phyloP scores from a whole-genome alignment of 2,113 vertebrate species.

The Alces alces region DNA sequence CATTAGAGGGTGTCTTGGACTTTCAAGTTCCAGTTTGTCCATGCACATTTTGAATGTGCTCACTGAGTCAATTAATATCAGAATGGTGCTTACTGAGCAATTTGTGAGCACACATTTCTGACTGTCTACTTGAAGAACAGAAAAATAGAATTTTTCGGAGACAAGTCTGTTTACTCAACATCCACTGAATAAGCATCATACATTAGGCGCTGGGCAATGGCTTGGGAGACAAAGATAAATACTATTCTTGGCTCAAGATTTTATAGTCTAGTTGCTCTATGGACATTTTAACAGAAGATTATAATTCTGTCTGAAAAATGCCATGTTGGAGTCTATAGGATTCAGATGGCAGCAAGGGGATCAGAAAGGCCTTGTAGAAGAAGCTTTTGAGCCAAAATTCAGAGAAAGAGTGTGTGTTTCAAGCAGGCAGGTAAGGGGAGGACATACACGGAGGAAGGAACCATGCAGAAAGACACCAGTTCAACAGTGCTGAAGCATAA shows the following conservation, averaged over 20 bases:
- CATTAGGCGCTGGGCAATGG: constrained; percentile 18
- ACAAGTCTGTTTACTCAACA: constrained; percentile 38
- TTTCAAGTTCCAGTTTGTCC: neutral
- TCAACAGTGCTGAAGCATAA: neutral
- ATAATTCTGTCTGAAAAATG: constrained; percentile 29
- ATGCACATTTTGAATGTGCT: neutral
- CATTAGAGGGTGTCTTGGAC: neutral
- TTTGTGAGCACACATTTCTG: constrained; percentile 21
- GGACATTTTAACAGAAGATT: constrained; percentile 26
- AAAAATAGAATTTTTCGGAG: constrained; percentile 33
- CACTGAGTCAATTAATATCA: constrained; percentile 9
- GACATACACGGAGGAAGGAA: neutral
- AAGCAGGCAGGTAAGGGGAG: neutral
- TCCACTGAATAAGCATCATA: constrained; percentile 10
- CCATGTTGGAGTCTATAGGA: neutral
- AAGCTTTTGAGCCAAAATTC: constrained; percentile 30
- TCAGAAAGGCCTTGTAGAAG: neutral
- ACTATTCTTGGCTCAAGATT: constrained; percentile 51
- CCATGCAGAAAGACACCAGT: neutral
- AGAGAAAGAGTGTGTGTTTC: constrained; percentile 27
- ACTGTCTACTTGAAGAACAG: constrained; percentile 20
- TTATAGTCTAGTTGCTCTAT: constrained; percentile 32
- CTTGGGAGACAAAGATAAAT: constrained; percentile 42
- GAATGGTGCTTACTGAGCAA: neutral
- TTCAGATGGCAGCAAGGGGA: neutral